A percentile compares a stretch with the other conserved stretches of the same genome.
phyloP scores from a whole-genome alignment of 1,140 invertebrate genomes.

The Megathymus violae region DNA sequence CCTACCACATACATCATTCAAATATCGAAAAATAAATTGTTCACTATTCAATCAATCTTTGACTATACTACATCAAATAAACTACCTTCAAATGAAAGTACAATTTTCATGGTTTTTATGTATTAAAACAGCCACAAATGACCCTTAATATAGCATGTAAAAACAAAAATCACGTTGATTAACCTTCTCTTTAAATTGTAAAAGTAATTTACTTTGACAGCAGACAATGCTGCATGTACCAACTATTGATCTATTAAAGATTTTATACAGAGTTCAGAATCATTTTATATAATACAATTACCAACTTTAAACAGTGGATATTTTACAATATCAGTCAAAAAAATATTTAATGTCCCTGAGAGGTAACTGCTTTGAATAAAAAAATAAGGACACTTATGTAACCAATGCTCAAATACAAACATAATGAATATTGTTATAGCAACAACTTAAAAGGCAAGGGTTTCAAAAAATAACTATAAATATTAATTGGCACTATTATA shows the following conservation, averaged over 20 bases:
- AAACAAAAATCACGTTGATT: neutral
- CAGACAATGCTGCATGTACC: slow-evolving; percentile 13
- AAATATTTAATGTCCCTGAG: slow-evolving; percentile 22
- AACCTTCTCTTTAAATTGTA: neutral
- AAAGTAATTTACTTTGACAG: neutral
- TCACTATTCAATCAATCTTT: slow-evolving; percentile 12
- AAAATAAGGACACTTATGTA: slow-evolving; percentile 33
- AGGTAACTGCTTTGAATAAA: slow-evolving; percentile 6
- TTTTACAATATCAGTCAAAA: slow-evolving; percentile 28
- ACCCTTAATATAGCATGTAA: neutral
- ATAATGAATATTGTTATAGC: slow-evolving; percentile 17
- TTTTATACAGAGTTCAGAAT: slow-evolving; percentile 4
- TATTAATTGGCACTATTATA: slow-evolving; percentile 37
- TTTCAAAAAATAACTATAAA: slow-evolving; percentile 16
- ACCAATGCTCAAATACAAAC: slow-evolving; percentile 11
- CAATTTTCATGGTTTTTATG: slow-evolving; percentile 9
- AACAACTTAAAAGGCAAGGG: slow-evolving; percentile 25
- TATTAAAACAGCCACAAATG: slow-evolving; percentile 1
- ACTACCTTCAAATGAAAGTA: slow-evolving; percentile 18
- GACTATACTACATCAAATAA: too few relatives aligned
- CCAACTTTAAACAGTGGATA: slow-evolving; percentile 29
- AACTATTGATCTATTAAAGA: slow-evolving; percentile 7
- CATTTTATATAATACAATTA: slow-evolving; percentile 8
- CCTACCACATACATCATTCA: slow-evolving; percentile 43
- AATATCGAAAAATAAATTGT: slow-evolving; percentile 17